Percentiles rank a stretch among this genome's conserved stretches.
Evolutionary conservation across 2,888 invertebrate species (phyloP).

Genomic region (Aethes cnicana): DNA sequence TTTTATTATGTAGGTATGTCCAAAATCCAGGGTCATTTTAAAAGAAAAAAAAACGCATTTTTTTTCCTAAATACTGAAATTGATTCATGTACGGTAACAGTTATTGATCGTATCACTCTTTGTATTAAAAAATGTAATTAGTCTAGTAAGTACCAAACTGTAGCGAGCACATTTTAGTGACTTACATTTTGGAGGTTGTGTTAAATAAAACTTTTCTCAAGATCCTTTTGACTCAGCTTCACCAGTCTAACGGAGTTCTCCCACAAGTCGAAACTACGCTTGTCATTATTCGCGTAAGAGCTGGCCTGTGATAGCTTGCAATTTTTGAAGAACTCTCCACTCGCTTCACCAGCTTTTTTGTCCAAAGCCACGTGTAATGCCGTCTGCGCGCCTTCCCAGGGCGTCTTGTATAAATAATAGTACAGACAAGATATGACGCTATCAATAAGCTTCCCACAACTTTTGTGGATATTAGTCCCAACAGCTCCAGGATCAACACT

Average conservation of each 20-base stretch:
- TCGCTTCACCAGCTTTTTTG: conserved; percentile 84
- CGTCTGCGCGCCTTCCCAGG: conserved; percentile 91
- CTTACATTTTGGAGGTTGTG: neutral
- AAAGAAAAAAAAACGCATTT: too few species aligned
- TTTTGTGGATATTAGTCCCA: conserved; percentile 88
- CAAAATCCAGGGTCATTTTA: too few species aligned
- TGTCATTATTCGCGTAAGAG: conserved; percentile 83
- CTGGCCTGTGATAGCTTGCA: conserved; percentile 84
- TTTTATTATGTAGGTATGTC: too few species aligned
- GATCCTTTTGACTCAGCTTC: conserved; percentile 84
- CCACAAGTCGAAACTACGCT: conserved; percentile 89
- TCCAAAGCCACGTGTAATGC: conserved; percentile 87
- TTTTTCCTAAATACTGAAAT: too few species aligned
- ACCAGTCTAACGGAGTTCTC: conserved; percentile 87
- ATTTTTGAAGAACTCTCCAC: conserved; percentile 90
- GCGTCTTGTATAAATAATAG: conserved; percentile 87
- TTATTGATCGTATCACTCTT: too few species aligned
- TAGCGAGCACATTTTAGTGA: too few species aligned
- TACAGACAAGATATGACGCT: conserved; percentile 83
- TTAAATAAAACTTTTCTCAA: conserved; percentile 75
- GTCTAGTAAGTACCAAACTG: too few species aligned
- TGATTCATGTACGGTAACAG: too few species aligned
- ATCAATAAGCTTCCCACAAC: conserved; percentile 67
- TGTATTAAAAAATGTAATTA: too few species aligned
- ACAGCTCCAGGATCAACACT: conserved; percentile 93